Evolutionary conservation across 2,888 invertebrate genomes (phyloP).

Genomic region (Hypomecis atomaria): DNA sequence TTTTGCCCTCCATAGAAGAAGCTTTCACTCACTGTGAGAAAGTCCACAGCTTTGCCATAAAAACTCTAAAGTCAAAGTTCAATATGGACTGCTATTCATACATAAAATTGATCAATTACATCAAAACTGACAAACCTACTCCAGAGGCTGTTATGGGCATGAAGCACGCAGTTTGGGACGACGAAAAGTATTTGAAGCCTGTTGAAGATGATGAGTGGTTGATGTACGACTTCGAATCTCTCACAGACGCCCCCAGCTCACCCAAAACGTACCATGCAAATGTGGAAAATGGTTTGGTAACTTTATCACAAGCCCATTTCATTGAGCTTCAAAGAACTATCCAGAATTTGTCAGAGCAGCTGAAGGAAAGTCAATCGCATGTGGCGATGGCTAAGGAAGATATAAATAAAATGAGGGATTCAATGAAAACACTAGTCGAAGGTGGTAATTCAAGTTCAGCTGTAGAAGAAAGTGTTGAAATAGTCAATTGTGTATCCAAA

Average conservation of each 20-base stretch:
- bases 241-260: slow-evolving; percentile 65
- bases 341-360: slow-evolving; percentile 81
- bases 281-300: slow-evolving; percentile 86
- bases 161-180: slow-evolving; percentile 87
- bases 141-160: slow-evolving; percentile 83
- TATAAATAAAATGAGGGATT: slow-evolving; percentile 85
- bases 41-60: slow-evolving; percentile 87
- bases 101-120: slow-evolving; percentile 92
- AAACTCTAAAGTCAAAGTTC: slow-evolving; percentile 87
- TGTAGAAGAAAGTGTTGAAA: slow-evolving; percentile 46
- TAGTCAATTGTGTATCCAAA: slow-evolving; percentile 72
- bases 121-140: slow-evolving; percentile 86
- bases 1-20: slow-evolving; percentile 85
- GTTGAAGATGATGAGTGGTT: slow-evolving; percentile 92
- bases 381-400: slow-evolving; percentile 86
- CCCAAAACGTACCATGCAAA: slow-evolving; percentile 84
- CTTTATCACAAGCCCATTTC: slow-evolving; percentile 85
- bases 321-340: slow-evolving; percentile 85
- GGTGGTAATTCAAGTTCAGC: slow-evolving; percentile 53
- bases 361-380: slow-evolving; percentile 85
- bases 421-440: slow-evolving; percentile 84
- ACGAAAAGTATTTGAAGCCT: slow-evolving; percentile 91
- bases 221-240: slow-evolving; percentile 89
- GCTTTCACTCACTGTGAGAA: slow-evolving; percentile 88
- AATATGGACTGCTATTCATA: slow-evolving; percentile 93